Evolutionary conservation across 2,888 invertebrate genomes (phyloP).

Genomic region (Andrena flavipes): DNA sequence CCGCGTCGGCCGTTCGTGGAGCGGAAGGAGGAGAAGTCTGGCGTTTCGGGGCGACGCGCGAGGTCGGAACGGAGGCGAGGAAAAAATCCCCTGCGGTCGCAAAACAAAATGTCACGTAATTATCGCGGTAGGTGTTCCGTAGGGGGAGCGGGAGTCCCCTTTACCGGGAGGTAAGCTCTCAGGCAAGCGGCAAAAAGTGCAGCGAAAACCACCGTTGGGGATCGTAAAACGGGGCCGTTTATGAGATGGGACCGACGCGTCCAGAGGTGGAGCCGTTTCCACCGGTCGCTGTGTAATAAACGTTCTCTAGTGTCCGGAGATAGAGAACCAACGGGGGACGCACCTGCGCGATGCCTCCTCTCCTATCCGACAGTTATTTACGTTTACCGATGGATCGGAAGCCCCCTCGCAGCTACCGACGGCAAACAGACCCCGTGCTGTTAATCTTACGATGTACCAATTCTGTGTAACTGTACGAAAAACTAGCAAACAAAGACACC

Average conservation of each 20-base stretch:
- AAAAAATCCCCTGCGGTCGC: constrained; percentile 76
- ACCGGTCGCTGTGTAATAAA: constrained; percentile 61
- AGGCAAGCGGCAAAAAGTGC: constrained; percentile 59
- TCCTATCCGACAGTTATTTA: background rate
- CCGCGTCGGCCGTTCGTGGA: background rate
- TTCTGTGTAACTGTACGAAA: too few relatives aligned
- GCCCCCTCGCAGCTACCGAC: background rate
- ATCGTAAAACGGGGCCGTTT: constrained; percentile 79
- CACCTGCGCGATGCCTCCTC: constrained; percentile 41
- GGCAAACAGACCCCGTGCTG: background rate
- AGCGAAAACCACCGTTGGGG: constrained; percentile 68
- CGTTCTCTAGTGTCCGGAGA: constrained; percentile 54
- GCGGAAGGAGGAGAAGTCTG: background rate
- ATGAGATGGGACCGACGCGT: constrained; percentile 72
- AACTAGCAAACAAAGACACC: background rate
- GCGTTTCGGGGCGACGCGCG: constrained; percentile 33
- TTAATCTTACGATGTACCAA: too few relatives aligned
- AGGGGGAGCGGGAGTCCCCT: constrained; percentile 16
- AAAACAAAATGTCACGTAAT: constrained; percentile 81
- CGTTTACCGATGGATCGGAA: background rate
- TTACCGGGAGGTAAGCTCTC: constrained; percentile 35
- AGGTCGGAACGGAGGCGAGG: constrained; percentile 70
- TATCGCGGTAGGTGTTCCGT: constrained; percentile 81
- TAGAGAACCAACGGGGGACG: constrained; percentile 22
- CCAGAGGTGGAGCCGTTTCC: constrained; percentile 65